Percentiles rank a stretch among this genome's conserved stretches.
These are phyloP conservation scores for Hemithea aestivaria DNA, from an alignment of 2,888 invertebrate genomes.

Conservation along the genomic window DNA sequence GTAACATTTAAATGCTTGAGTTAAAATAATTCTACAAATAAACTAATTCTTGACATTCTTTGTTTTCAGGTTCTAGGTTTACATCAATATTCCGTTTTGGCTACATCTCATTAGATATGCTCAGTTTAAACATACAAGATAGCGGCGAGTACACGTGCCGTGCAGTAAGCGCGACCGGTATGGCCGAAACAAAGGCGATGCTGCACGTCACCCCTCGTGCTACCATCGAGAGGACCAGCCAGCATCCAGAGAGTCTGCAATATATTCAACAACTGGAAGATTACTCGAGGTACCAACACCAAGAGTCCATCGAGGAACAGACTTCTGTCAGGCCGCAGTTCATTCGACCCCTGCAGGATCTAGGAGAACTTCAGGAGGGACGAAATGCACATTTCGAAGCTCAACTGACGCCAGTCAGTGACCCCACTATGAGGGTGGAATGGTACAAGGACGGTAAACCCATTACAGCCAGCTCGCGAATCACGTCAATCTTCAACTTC, in stretches of 20 bases:
- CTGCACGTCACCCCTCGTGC: conserved; percentile 89
- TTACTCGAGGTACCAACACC: conserved; percentile 91
- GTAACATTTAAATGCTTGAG: too few relatives aligned
- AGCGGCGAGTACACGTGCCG: conserved; percentile 95
- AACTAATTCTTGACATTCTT: not conserved
- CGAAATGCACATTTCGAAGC: conserved; percentile 96
- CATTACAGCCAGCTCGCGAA: conserved; percentile 97
- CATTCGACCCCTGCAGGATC: conserved; percentile 91
- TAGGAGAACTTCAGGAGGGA: conserved; percentile 93
- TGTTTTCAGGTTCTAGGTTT: conserved; percentile 91
- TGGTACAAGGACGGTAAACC: conserved; percentile 97
- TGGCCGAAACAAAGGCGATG: conserved; percentile 90
- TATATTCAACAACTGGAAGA: conserved; percentile 95
- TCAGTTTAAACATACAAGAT: conserved; percentile 91
- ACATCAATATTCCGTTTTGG: conserved; percentile 98
- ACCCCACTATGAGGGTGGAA: conserved; percentile 95
- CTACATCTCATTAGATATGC: conserved; percentile 95
- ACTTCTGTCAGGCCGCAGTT: conserved; percentile 90
- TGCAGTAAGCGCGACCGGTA: conserved; percentile 91
- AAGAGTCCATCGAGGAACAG: conserved; percentile 90
- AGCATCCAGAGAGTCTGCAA: conserved; percentile 94
- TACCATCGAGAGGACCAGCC: conserved; percentile 91
- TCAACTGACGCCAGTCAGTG: conserved; percentile 94
- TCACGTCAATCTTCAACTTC: conserved; percentile 98
- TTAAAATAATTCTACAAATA: too few relatives aligned